Evolutionary conservation across 2,888 invertebrate genomes (phyloP).

Genomic region (Dusona sp.): DNA sequence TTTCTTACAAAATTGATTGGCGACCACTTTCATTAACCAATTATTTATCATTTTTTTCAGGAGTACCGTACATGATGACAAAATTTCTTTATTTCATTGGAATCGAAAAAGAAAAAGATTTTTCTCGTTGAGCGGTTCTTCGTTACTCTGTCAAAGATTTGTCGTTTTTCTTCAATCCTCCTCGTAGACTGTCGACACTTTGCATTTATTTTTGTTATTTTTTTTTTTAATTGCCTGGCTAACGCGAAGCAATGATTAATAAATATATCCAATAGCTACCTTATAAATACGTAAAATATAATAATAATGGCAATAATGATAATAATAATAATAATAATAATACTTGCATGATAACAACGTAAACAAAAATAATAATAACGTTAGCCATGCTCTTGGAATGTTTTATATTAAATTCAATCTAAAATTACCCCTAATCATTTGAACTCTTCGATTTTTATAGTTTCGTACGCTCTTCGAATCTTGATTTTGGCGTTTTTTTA

Average conservation of each 20-base stretch:
- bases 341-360: conserved; percentile 22
- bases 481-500: conserved; percentile 19
- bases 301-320: conserved; percentile 47
- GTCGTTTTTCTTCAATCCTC: not conserved
- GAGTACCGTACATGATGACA: not conserved
- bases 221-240: conserved; percentile 15
- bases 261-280: conserved; percentile 72
- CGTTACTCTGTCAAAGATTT: conserved; percentile 9
- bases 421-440: conserved; percentile 35
- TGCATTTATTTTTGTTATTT: conserved; percentile 8
- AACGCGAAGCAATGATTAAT: conserved; percentile 75
- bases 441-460: conserved; percentile 35
- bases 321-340: conserved; percentile 39
- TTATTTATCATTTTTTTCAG: not conserved
- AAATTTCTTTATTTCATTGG: not conserved
- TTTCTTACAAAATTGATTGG: not conserved
- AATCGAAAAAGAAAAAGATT: not conserved
- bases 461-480: conserved; percentile 15
- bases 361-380: conserved; percentile 44
- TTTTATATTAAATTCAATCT: not conserved
- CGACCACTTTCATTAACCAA: not conserved
- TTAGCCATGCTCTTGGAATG: conserved; percentile 32
- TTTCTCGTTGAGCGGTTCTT: conserved; percentile 11
- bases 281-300: conserved; percentile 53
- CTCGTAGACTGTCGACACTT: conserved; percentile 12